These are phyloP conservation scores for Delia radicum DNA, from an alignment of 1,140 invertebrate genomes.

Conservation along the genomic window DNA sequence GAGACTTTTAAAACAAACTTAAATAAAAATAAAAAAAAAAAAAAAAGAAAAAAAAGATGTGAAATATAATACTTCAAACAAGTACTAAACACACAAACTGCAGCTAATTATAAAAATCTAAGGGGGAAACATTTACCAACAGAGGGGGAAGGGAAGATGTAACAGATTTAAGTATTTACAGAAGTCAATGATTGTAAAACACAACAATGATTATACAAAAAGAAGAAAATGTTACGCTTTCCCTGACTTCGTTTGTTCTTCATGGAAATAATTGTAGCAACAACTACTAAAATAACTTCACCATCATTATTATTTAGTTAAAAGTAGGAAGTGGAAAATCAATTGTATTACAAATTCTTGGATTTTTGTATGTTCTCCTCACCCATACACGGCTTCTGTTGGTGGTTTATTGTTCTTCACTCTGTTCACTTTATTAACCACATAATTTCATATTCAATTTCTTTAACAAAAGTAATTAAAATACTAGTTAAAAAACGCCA, in stretches of 20 bases:
- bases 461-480: not conserved
- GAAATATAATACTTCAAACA: not conserved
- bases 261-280: not conserved
- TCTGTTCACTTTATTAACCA: not conserved
- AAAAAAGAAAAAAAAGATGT: not conserved
- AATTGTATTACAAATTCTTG: not conserved
- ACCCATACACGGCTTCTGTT: not conserved
- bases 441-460: not conserved
- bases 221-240: not conserved
- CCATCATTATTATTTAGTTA: not conserved
- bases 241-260: not conserved
- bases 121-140: not conserved
- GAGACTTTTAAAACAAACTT: no score
- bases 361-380: not conserved
- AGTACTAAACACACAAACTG: not conserved
- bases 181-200: not conserved
- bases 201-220: not conserved
- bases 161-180: not conserved
- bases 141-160: not conserved
- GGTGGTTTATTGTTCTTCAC: not conserved
- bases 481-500: not conserved
- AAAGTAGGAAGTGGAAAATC: not conserved
- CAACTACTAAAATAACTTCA: not conserved
- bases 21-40: not conserved
- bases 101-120: not conserved